phyloP scores from a whole-genome alignment of 23 tunicate genomes.

The Oikopleura vanhoeffeni region DNA sequence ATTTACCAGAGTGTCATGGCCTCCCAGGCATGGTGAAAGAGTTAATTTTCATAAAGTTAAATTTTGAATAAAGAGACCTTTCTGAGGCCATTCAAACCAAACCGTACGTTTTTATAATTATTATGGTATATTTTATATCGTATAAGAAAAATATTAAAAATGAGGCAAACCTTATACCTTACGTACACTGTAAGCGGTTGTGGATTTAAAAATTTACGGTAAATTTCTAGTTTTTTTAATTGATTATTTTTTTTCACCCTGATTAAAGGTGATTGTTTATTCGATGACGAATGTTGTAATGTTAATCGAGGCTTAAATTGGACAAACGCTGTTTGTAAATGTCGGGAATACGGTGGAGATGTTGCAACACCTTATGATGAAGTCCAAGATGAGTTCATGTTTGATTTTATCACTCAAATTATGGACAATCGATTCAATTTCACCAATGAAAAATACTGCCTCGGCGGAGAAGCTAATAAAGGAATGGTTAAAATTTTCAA shows the following conservation, averaged over 20 bases:
- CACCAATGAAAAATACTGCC: background rate
- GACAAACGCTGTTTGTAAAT: background rate
- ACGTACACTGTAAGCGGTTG: no score
- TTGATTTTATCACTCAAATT: background rate
- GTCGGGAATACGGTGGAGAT: background rate
- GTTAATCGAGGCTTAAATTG: slow-evolving; percentile 6
- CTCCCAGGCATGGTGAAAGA: background rate
- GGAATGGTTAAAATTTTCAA: no score
- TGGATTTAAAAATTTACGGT: no score
- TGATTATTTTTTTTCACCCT: no score
- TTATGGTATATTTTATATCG: no score
- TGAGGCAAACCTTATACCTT: no score
- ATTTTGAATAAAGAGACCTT: no score
- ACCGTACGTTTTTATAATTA: no score
- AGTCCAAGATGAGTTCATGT: background rate
- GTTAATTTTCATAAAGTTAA: no score
- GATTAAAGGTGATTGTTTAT: background rate
- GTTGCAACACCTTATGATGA: background rate
- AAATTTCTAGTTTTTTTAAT: no score
- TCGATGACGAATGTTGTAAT: background rate
- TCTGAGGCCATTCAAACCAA: no score
- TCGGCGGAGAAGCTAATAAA: background rate
- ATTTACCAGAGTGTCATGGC: slow-evolving; percentile 1
- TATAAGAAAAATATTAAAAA: no score
- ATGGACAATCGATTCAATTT: background rate